Percentiles rank a stretch among this genome's conserved stretches.
Conservation (phyloP, 92 coral and sea anemone genomes). For the Epizoanthus stellaris region DNA sequence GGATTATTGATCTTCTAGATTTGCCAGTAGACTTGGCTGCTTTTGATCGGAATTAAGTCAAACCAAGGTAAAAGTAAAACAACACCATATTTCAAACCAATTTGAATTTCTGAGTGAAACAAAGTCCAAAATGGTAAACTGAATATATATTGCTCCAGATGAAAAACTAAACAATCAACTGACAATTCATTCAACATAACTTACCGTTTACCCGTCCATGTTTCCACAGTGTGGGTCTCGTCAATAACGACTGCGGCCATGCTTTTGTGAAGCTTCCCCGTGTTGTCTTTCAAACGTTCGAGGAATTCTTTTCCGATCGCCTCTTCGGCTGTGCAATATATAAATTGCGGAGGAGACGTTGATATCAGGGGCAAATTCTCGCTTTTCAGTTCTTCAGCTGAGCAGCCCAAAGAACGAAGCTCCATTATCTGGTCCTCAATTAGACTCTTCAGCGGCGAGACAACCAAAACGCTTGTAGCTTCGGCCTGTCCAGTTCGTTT, state of each 20-base stretch:
- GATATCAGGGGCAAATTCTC: constrained; percentile 25
- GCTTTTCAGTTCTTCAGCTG: constrained; percentile 20
- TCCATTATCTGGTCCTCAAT: constrained; percentile 22
- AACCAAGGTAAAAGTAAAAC: constrained; percentile 21
- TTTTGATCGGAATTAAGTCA: constrained; percentile 19
- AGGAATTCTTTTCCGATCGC: constrained; percentile 10
- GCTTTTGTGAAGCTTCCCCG: constrained; percentile 24
- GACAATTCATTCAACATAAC: constrained; percentile 8
- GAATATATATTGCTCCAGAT: background rate
- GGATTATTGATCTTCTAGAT: too few species aligned
- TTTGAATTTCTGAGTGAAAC: constrained; percentile 4
- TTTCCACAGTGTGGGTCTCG: constrained; percentile 20
- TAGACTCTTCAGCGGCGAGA: constrained; percentile 6
- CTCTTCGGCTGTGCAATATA: constrained; percentile 2
- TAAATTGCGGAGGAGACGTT: constrained; percentile 15
- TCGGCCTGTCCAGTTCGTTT: constrained; percentile 18
- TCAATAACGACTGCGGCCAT: constrained; percentile 29
- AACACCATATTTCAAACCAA: constrained; percentile 2
- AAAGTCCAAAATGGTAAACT: constrained; percentile 13
- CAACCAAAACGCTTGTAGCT: constrained; percentile 16
- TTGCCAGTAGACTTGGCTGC: background rate
- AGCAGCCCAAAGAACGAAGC: constrained; percentile 24
- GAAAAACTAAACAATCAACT: constrained; percentile 21
- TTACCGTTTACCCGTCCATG: constrained; percentile 32
- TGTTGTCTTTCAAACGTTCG: constrained; percentile 12